phyloP scores from a whole-genome alignment of 2,888 invertebrate species.

The Crioceris asparagi region DNA sequence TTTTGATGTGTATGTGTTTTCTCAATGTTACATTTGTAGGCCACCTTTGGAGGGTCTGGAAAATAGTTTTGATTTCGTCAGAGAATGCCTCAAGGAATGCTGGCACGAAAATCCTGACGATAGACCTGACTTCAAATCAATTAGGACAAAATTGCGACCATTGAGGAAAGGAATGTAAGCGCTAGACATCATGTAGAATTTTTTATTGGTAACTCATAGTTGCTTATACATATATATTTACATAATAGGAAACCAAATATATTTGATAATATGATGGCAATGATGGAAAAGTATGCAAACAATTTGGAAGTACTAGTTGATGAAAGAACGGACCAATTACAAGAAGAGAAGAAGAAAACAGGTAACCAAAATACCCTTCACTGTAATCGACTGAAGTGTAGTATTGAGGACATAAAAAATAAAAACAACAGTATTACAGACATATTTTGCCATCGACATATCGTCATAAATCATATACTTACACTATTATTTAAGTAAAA shows the following conservation, averaged over 20 bases:
- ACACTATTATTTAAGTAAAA: constrained; percentile 4
- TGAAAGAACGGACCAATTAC: constrained; percentile 84
- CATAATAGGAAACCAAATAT: constrained; percentile 78
- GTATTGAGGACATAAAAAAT: neutral
- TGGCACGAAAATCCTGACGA: constrained; percentile 73
- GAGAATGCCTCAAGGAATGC: constrained; percentile 75
- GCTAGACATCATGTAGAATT: constrained; percentile 3
- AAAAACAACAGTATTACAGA: neutral
- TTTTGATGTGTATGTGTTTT: no score
- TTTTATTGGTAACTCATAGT: neutral
- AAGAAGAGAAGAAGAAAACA: constrained; percentile 94
- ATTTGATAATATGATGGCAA: constrained; percentile 95
- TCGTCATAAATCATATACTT: neutral
- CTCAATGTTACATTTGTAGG: no score
- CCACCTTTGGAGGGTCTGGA: constrained; percentile 71
- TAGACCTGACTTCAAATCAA: constrained; percentile 76
- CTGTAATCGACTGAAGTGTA: no score
- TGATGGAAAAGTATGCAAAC: constrained; percentile 96
- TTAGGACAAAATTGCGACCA: constrained; percentile 68
- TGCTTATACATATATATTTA: constrained; percentile 2
- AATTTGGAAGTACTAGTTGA: constrained; percentile 90
- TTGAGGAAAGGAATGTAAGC: constrained; percentile 82
- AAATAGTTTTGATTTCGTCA: constrained; percentile 75
- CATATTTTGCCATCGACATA: neutral
- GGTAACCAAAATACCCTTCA: no score